phyloP scores from a whole-genome alignment of 2,888 invertebrate species.

The Amblyteles armatorius region DNA sequence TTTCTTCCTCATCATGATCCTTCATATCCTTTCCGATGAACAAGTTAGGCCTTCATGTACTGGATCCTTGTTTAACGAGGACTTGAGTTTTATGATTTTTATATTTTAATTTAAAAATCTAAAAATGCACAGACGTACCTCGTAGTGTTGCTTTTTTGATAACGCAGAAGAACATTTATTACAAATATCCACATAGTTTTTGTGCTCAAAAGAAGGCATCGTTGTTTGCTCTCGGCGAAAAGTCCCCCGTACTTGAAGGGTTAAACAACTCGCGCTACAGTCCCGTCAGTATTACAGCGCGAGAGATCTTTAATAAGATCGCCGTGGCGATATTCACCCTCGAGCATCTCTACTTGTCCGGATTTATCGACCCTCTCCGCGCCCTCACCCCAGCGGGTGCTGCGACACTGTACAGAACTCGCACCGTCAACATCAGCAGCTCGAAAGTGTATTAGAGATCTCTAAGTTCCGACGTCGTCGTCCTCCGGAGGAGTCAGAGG shows the following conservation, averaged over 20 bases:
- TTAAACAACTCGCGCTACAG: constrained; percentile 77
- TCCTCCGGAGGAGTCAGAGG: not conserved
- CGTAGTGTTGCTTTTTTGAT: no score
- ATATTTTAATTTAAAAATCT: no score
- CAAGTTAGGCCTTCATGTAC: constrained; percentile 51
- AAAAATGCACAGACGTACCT: no score
- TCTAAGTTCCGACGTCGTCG: not conserved
- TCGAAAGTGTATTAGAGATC: constrained; percentile 55
- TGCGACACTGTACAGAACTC: constrained; percentile 5
- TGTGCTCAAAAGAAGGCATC: no score
- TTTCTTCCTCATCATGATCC: constrained; percentile 58
- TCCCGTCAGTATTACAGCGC: constrained; percentile 61
- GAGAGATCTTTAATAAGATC: constrained; percentile 80
- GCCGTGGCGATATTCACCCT: constrained; percentile 74
- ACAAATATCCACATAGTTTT: no score
- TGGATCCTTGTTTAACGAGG: no score
- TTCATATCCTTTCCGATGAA: constrained; percentile 68
- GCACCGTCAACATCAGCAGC: constrained; percentile 35
- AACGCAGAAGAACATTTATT: no score
- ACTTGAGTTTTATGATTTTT: no score
- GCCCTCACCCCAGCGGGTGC: constrained; percentile 36
- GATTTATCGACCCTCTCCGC: constrained; percentile 35
- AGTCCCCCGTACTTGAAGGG: no score
- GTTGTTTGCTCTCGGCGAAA: no score
- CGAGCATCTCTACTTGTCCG: constrained; percentile 47